Evolutionary conservation across 2,888 invertebrate species (phyloP), one percentile per base, ranked within the genome.

Genomic region (Fragum whitleyi): DNA sequence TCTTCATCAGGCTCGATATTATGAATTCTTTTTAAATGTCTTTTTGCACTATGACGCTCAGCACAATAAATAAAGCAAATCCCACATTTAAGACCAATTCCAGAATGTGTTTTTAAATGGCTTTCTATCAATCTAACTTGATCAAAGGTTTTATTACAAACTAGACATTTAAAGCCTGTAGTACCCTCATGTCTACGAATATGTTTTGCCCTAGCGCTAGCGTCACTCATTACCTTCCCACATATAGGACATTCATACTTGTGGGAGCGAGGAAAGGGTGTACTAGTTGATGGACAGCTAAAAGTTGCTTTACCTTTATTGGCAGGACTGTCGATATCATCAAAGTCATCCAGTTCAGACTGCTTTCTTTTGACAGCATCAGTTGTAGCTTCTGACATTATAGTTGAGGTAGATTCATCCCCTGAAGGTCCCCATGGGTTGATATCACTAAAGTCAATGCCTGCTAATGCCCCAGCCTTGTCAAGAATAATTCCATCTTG

Each of bases 181-280:
- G 55, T 53, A 9, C 82, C 85, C 23, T 82, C 82, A 76, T 85
- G 85, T 47, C 85, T 53, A 47, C 82, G 74, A 32, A 85, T 85
- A 68, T 85, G 85, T 42, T 85, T 85, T 0, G 85, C 79, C 61
- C 85, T 67, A 7, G 85, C 81, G 75, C 85, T 85, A 11, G 85
- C 81, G 68, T 85, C 85, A 39, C 85, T 77, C 77, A 85, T 72
- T 6, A 81, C 68, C 39, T 81, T 79, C 0, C 79, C 79, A 79
- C 85, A 85, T 5, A 85, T 75, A 11, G 85, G 85, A 71, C 85
- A 85, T 36, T 85, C 85, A 74, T 85, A 85, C 32, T 36, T 36
- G 32, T 36, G 9, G 51, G 62, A 62, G 16, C 76, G 59, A 47
- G 47, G 47, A 47, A 47, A n/a, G n/a, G 42, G 42, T 23, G 72